Percentiles rank a stretch among this genome's conserved stretches.
Conservation (phyloP, 1,140 invertebrate species). For the Mamestra configurata region DNA sequence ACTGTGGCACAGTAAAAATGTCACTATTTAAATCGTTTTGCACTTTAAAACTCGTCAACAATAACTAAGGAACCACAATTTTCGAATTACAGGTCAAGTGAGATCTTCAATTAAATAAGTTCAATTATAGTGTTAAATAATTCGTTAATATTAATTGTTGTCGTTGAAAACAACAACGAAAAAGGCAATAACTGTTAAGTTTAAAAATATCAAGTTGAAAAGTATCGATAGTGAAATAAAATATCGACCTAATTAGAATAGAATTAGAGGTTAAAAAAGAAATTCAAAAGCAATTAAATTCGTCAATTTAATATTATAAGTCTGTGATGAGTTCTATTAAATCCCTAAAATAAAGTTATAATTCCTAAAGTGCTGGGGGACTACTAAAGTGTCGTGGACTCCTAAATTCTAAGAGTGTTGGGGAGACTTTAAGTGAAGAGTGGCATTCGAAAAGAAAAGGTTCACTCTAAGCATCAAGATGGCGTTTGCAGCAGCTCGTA, state of each 20-base stretch:
- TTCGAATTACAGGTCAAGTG: conserved; percentile 38
- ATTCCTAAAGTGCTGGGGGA: conserved; percentile 28
- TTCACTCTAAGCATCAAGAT: conserved; percentile 85
- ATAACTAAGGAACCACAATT: conserved; percentile 17
- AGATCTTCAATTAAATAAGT: conserved; percentile 37
- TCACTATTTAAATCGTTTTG: neutral
- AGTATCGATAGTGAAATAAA: conserved; percentile 16
- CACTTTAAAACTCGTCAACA: neutral
- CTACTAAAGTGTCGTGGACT: neutral
- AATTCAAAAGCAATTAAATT: conserved; percentile 65
- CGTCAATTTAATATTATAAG: conserved; percentile 65
- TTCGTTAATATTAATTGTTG: conserved; percentile 39
- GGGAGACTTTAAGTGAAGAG: conserved; percentile 45
- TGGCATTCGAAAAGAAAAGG: conserved; percentile 59
- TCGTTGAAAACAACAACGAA: conserved; percentile 61
- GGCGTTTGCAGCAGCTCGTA: conserved; percentile 94
- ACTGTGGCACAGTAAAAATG: too few species aligned
- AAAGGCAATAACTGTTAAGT: conserved; percentile 68
- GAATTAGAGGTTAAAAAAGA: conserved; percentile 33
- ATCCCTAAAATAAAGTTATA: conserved; percentile 48
- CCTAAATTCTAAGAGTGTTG: conserved; percentile 18
- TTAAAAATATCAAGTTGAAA: conserved; percentile 34
- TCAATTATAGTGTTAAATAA: conserved; percentile 51
- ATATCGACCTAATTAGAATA: conserved; percentile 41
- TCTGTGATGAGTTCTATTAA: conserved; percentile 64